Base-by-base conservation (phyloP, 2,888 invertebrate species). In the Ypsolopha scabrella region DNA sequence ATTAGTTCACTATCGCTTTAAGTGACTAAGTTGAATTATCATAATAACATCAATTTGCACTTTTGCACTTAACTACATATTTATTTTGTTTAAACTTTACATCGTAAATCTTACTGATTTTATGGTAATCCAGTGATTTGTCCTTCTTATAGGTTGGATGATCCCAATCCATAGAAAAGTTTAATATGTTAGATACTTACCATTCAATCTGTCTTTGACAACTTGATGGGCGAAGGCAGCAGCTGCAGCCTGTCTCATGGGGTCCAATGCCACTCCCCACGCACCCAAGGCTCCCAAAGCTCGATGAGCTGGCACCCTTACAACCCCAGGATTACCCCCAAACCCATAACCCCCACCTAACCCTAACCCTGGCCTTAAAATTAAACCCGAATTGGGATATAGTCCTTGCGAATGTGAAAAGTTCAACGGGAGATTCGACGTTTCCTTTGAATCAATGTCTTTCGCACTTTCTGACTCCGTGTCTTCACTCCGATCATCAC, bases 271-370 rank as follows among this genome's bases (percentile, higher is more conserved):
- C 53, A 91, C 87, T 35, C 88, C 87, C 76, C 89, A 87, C 46
- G 88, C 88, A 7, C 87, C 83, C 53, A 88, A 59, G 43, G 87
- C 85, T 1, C 87, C 87, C 41, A 89, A 70, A 6, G 87, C 85
- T 61, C 94, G 82, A 69, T 96, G 96, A 53, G 94, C 94, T 49
- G 94, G 94, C 58, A 94, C 94, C 66, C 94, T 87, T 60, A 94
- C 90, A 48, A 94, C 96, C 62, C 93, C 94, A 55, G 93, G 94
- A 52, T 89, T 91, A 53, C 87, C 78, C 51, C 89, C 76, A 70
- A 88, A 81, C 83, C 88, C 78, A 77, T 89, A 80, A 60, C 89
- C 86, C 39, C 65, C 80, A 73, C 88, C 78, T 52, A 85, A 62
- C 73, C 89, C 77, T 53, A 85, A 58, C 7, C 83, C 85, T 7